Evolutionary conservation across 2,888 invertebrate species (phyloP), one percentile per base, ranked within the genome.

Genomic region (Campoletis raptor): DNA sequence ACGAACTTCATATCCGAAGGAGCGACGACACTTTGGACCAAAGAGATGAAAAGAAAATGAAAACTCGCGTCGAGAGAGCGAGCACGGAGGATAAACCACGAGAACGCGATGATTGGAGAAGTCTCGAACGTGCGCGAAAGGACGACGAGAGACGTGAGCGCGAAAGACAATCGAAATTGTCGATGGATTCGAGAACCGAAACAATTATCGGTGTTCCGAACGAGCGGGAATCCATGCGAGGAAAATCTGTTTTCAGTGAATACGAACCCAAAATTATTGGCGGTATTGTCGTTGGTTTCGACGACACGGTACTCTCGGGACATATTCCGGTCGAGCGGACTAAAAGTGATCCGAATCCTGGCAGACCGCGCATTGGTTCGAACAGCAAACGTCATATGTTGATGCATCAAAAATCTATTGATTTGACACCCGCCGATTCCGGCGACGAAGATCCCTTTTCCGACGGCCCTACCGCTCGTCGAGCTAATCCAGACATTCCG

Each of bases 381-480:
- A 97, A 96, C 91, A 96, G 96, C 4, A 96, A 97, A n/a, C 95
- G 97, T 24, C 96, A 97, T 94, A 96, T 97, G 42, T 93, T 98
- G 37, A 98, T 97, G 96, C 98, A 98, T 94, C 98, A 98, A 91
- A 97, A 98, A 92, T 97, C 97, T 0, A 97, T 98, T 85, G 98
- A 98, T 92, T 94, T 98, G 42, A 97, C 98, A 1, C 97, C 97
- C 6, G 97, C 97, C 0, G 98, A 97, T 94, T 97, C 97, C 0
- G 97, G 97, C 85, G 97, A 98, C 91, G 97, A 97, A 93, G 97
- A 97, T 93, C 95, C 97, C 24, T 97, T 97, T 83, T 96, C 96
- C 66, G 93, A 95, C 42, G 95, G 95, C 48, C 94, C 94, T 7
- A 94, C 94, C 85, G 93, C 93, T 10, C 95, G 95, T 85, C 95